phyloP scores from a whole-genome alignment of 1,140 invertebrate species.

The Lepidurus apus region DNA sequence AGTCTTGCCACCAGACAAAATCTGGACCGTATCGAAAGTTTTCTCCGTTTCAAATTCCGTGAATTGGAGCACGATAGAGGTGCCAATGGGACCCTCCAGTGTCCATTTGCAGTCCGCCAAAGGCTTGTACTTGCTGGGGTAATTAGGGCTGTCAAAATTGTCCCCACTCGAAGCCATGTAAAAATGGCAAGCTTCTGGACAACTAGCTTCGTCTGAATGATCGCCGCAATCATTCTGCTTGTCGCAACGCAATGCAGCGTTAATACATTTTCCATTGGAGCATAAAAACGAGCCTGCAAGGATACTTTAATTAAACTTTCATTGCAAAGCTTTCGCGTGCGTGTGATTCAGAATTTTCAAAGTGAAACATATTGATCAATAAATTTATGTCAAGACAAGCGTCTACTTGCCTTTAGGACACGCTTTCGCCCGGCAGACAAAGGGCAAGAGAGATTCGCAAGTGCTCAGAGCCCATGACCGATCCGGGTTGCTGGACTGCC shows the following conservation, averaged over 20 bases:
- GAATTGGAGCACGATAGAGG: conserved; percentile 88
- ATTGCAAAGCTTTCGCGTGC: background rate
- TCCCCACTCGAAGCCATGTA: conserved; percentile 92
- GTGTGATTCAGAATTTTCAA: conserved; percentile 29
- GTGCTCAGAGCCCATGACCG: conserved; percentile 90
- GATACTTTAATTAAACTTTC: conserved; percentile 16
- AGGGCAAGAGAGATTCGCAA: conserved; percentile 87
- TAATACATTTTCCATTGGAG: conserved; percentile 86
- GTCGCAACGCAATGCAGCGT: conserved; percentile 81
- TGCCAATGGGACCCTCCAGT: conserved; percentile 88
- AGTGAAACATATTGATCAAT: conserved; percentile 4
- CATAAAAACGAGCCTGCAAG: conserved; percentile 76
- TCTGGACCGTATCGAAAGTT: conserved; percentile 91
- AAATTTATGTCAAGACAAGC: background rate
- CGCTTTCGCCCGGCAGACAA: conserved; percentile 85
- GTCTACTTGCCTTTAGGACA: conserved; percentile 70
- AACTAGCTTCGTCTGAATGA: conserved; percentile 84
- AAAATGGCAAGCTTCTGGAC: conserved; percentile 77
- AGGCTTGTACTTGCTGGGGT: conserved; percentile 84
- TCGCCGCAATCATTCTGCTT: conserved; percentile 90
- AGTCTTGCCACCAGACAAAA: conserved; percentile 87
- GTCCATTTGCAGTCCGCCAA: conserved; percentile 95
- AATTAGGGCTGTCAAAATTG: conserved; percentile 88
- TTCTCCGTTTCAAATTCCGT: conserved; percentile 96
- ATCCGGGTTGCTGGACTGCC: conserved; percentile 55